Evolutionary conservation across 2,797 vertebrate species (phyloP).

Genomic region (Pampus argenteus): DNA sequence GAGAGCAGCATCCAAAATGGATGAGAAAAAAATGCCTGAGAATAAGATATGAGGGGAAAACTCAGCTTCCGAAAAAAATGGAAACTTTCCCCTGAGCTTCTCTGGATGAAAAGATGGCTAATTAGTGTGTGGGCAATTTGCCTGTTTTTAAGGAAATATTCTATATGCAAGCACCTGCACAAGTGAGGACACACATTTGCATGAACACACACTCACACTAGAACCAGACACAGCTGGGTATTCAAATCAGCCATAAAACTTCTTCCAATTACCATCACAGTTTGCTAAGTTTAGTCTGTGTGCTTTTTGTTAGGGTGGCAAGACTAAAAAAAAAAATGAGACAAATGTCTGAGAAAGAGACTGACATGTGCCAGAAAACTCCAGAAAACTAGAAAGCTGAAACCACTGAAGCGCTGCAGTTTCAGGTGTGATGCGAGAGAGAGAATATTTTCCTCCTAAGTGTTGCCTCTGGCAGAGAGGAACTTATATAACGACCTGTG

Average conservation of each 20-base stretch:
- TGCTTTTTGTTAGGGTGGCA: slow-evolving; percentile 17
- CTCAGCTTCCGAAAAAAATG: slow-evolving; percentile 10
- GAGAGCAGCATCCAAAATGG: slow-evolving; percentile 15
- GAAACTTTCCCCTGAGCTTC: slow-evolving; percentile 41
- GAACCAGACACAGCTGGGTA: slow-evolving; percentile 45
- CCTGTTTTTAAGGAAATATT: slow-evolving; percentile 21
- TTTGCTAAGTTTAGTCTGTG: slow-evolving; percentile 42
- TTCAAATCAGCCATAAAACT: slow-evolving; percentile 33
- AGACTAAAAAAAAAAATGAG: slow-evolving; percentile 18
- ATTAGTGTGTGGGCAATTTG: slow-evolving; percentile 38
- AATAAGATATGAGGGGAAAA: slow-evolving; percentile 37
- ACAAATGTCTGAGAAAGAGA: slow-evolving; percentile 15
- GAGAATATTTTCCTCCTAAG: slow-evolving; percentile 34
- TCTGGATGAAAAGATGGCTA: slow-evolving; percentile 41
- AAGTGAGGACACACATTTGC: slow-evolving; percentile 32
- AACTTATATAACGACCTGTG: slow-evolving; percentile 64
- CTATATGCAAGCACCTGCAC: slow-evolving; percentile 43
- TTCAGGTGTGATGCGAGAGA: slow-evolving; percentile 47
- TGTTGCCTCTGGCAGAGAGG: slow-evolving; percentile 25
- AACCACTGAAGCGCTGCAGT: background rate
- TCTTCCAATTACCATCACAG: slow-evolving; percentile 51
- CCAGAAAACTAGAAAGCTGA: slow-evolving; percentile 43
- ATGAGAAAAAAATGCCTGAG: slow-evolving; percentile 23
- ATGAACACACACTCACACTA: slow-evolving; percentile 20
- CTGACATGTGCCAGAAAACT: slow-evolving; percentile 34